Evolutionary conservation across 2,113 vertebrate species (phyloP).

Genomic region (Salminus brasiliensis): DNA sequence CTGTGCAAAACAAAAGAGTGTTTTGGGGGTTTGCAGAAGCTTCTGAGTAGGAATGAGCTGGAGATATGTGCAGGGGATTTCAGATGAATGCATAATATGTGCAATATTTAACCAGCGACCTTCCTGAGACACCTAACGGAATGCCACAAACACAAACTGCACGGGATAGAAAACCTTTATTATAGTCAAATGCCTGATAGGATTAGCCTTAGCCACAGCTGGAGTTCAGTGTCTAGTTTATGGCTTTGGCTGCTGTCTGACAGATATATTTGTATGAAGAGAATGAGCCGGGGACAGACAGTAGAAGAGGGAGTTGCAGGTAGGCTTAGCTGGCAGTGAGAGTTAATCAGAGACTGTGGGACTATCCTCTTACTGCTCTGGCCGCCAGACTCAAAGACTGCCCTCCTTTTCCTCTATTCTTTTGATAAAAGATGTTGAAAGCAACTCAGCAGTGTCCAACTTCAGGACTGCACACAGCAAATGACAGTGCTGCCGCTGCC

Average conservation of each 20-base stretch:
- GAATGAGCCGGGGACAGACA: conserved; percentile 10
- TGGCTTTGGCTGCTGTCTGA: conserved; percentile 20
- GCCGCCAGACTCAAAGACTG: conserved; percentile 13
- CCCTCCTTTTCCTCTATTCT: not conserved
- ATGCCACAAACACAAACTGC: no score
- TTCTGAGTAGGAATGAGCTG: not conserved
- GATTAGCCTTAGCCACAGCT: not conserved
- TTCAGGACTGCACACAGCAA: not conserved
- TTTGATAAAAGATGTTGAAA: conserved; percentile 11
- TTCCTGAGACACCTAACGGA: not conserved
- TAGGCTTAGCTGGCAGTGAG: conserved; percentile 11
- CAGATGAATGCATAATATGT: not conserved
- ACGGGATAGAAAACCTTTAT: no score
- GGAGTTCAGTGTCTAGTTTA: not conserved
- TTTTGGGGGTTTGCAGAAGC: not conserved
- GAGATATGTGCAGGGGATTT: not conserved
- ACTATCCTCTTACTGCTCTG: conserved; percentile 27
- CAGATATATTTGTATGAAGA: conserved; percentile 36
- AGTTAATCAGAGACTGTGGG: conserved; percentile 23
- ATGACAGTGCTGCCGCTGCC: not conserved
- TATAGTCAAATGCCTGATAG: not conserved
- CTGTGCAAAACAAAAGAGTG: not conserved
- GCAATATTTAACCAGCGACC: not conserved
- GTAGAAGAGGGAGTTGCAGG: conserved; percentile 19
- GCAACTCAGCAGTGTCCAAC: conserved; percentile 11